Base-by-base conservation (phyloP, 2,797 vertebrate species). In the Hyperoplus immaculatus region DNA sequence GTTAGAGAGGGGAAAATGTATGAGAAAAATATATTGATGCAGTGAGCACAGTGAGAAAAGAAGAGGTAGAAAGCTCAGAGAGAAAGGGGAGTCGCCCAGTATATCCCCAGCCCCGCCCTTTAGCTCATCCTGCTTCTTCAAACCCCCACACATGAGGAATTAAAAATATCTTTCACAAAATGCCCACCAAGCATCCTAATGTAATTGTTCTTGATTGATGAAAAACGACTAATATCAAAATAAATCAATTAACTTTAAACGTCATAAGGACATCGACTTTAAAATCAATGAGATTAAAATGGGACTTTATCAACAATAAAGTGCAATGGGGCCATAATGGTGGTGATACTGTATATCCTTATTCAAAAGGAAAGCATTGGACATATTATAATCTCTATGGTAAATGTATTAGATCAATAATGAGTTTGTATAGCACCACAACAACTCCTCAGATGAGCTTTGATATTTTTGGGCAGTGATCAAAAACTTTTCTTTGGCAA, bases 101-200 rank as follows among this genome's bases (percentile, higher is more conserved):
- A 69, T 16, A 29, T 29, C 29, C 21, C 8, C 75, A 72, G 47
- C 85, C 85, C 82, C 86, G n/a, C 84, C 91, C 86, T 73, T 63
- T 2, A 29, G 63, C 55, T 63, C 69, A 79, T 69, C 60, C 62
- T 77, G 74, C 77, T 82, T 70, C 77, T 82, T 70, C 65, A 74
- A 69, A 71, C 38, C 53, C 63, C 41, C 38, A 66, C 54, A 1
- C 46, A 6, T 55, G 6, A 41, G 9, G 3, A 49, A 69, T 49
- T 36, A 16, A 3, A 65, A 43, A 45, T 2, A 60, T 57, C 43
- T 61, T 64, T 18, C 0, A 42, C 4, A 9, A 59, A 62, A 62
- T 43, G n/a, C 3, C 18, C 29, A 49, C 36, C 60, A 69, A 53
- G 15, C 16, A 53, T 6, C 66, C 3, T 3, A 8, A 5, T 9